phyloP scores from a whole-genome alignment of 2,797 vertebrate genomes.

The Melanotaenia boesemani region DNA sequence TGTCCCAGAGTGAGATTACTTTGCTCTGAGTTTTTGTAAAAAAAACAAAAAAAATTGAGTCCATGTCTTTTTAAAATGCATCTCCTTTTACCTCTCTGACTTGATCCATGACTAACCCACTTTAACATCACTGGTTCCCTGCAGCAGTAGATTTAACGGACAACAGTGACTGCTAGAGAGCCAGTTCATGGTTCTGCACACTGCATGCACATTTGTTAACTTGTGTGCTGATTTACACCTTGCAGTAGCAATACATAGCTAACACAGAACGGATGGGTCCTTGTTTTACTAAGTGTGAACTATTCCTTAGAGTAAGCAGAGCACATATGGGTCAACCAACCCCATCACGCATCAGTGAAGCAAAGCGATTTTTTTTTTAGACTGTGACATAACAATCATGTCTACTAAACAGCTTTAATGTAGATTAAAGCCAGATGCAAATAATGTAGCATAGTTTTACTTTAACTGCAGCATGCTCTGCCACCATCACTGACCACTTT shows the following conservation, averaged over 20 bases:
- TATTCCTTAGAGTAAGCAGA: slow-evolving; percentile 18
- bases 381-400: not conserved
- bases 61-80: slow-evolving; percentile 27
- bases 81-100: slow-evolving; percentile 15
- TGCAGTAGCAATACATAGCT: slow-evolving; percentile 28
- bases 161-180: slow-evolving; percentile 11
- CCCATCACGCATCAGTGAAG: slow-evolving; percentile 28
- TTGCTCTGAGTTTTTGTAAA: slow-evolving; percentile 5
- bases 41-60: not conserved
- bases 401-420: no score
- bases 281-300: slow-evolving; percentile 21
- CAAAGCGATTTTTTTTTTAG: not conserved
- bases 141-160: slow-evolving; percentile 48
- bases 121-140: slow-evolving; percentile 28
- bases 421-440: not conserved
- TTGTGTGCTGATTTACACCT: slow-evolving; percentile 37
- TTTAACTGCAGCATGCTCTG: not conserved
- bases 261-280: slow-evolving; percentile 45
- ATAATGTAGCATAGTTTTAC: not conserved
- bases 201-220: slow-evolving; percentile 19
- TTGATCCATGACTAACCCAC: slow-evolving; percentile 40
- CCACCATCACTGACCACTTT: not conserved
- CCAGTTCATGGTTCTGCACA: slow-evolving; percentile 12
- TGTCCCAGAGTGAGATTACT: slow-evolving; percentile 24
- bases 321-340: slow-evolving; percentile 60